phyloP scores from a whole-genome alignment of 2,113 vertebrate genomes.

The Lucifuga dentata region DNA sequence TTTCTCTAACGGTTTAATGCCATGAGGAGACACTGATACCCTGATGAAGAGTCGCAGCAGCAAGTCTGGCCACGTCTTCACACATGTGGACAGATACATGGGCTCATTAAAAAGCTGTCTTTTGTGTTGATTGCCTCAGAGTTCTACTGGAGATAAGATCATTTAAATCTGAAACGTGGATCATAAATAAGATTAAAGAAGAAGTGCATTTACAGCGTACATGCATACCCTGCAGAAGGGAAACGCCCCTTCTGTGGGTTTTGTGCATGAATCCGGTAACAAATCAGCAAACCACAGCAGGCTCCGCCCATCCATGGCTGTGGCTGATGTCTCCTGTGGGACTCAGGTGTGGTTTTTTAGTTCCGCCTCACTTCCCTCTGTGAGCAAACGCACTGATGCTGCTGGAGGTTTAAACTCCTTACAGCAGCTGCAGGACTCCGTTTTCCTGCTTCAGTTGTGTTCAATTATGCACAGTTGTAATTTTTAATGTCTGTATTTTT shows the following conservation, averaged over 20 bases:
- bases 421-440: not conserved
- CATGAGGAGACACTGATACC: conserved; percentile 40
- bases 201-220: too few species aligned
- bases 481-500: too few species aligned
- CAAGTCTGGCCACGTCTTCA: conserved; percentile 39
- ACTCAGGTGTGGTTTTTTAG: conserved; percentile 53
- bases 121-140: too few species aligned
- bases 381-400: conserved; percentile 2
- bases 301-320: not conserved
- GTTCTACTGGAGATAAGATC: too few species aligned
- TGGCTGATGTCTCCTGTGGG: conserved; percentile 27
- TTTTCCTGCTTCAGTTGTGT: conserved; percentile 46
- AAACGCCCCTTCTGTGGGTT: conserved; percentile 13
- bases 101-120: too few species aligned
- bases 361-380: conserved; percentile 26
- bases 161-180: too few species aligned
- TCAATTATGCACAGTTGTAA: conserved; percentile 46
- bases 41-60: conserved; percentile 32
- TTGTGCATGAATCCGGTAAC: not conserved
- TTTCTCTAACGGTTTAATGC: conserved; percentile 36
- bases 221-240: not conserved
- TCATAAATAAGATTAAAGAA: too few species aligned
- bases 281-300: conserved; percentile 15
- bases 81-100: not conserved
- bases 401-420: conserved; percentile 33